Percentiles rank a stretch among this genome's conserved stretches.
phyloP scores from a whole-genome alignment of 2,113 vertebrate species.

The Atherinomorus stipes region DNA sequence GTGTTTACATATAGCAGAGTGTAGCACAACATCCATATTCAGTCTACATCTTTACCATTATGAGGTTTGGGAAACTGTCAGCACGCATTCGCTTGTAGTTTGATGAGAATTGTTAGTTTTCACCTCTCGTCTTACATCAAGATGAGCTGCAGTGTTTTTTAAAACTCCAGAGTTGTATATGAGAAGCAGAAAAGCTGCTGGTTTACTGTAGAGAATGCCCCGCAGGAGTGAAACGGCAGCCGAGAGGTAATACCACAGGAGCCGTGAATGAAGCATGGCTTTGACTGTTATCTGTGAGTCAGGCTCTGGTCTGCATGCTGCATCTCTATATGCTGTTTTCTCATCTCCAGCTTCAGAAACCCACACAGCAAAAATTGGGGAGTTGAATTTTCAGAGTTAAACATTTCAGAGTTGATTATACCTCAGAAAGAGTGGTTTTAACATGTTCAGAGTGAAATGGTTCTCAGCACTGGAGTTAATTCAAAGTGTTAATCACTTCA shows the following conservation, averaged over 20 bases:
- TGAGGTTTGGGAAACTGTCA: constrained; percentile 42
- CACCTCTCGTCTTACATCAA: constrained; percentile 6
- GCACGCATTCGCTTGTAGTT: constrained; percentile 27
- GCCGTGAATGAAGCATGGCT: constrained; percentile 5
- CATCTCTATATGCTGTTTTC: background rate
- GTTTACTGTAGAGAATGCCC: constrained; percentile 13
- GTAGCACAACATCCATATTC: background rate
- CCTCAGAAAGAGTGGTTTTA: too few species aligned
- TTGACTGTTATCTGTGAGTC: too few species aligned
- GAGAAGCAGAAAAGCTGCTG: background rate
- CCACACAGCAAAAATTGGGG: too few species aligned
- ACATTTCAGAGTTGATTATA: too few species aligned
- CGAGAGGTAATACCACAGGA: background rate
- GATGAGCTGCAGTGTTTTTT: constrained; percentile 24
- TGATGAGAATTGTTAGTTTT: background rate
- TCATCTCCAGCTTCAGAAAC: too few species aligned
- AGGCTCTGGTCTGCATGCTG: background rate
- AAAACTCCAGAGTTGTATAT: background rate
- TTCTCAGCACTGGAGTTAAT: too few species aligned
- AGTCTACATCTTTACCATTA: constrained; percentile 10
- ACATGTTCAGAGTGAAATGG: too few species aligned
- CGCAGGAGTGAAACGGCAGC: constrained; percentile 22
- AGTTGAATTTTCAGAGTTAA: too few species aligned
- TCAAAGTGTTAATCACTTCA: too few species aligned
- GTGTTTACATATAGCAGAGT: background rate